Conservation (phyloP, 2,888 invertebrate genomes). For the Hyles lineata region DNA sequence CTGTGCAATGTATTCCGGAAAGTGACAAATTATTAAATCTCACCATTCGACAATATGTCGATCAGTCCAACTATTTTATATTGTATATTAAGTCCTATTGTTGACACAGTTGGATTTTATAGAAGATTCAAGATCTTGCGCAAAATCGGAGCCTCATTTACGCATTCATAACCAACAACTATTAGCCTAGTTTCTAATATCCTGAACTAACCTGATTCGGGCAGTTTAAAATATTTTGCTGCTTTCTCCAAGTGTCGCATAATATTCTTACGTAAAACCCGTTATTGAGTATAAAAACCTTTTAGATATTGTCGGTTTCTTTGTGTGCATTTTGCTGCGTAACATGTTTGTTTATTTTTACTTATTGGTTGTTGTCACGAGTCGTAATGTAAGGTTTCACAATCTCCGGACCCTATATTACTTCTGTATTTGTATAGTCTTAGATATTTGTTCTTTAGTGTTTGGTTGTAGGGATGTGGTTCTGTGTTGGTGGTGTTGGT, state of each 20-base stretch:
- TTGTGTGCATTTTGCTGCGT: slow-evolving; percentile 4
- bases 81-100: too few species aligned
- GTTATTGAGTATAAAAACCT: slow-evolving; percentile 20
- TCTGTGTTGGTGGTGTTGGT: too few species aligned
- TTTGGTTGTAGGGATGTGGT: too few species aligned
- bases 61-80: too few species aligned
- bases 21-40: too few species aligned
- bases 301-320: slow-evolving; percentile 7
- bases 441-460: too few species aligned
- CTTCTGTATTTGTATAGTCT: too few species aligned
- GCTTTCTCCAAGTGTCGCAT: slow-evolving; percentile 23
- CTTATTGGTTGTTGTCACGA: not conserved
- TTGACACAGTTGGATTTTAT: too few species aligned
- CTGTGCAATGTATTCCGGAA: too few species aligned
- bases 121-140: too few species aligned
- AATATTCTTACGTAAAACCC: slow-evolving; percentile 21
- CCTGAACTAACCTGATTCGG: slow-evolving; percentile 16
- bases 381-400: slow-evolving; percentile 6
- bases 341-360: slow-evolving; percentile 12
- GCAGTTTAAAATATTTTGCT: not conserved
- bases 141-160: not conserved
- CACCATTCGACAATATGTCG: too few species aligned
- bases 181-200: slow-evolving; percentile 23
- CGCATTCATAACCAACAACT: too few species aligned
- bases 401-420: not conserved